Evolutionary conservation across 2,113 vertebrate species (phyloP).

Genomic region (Hyla sarda): DNA sequence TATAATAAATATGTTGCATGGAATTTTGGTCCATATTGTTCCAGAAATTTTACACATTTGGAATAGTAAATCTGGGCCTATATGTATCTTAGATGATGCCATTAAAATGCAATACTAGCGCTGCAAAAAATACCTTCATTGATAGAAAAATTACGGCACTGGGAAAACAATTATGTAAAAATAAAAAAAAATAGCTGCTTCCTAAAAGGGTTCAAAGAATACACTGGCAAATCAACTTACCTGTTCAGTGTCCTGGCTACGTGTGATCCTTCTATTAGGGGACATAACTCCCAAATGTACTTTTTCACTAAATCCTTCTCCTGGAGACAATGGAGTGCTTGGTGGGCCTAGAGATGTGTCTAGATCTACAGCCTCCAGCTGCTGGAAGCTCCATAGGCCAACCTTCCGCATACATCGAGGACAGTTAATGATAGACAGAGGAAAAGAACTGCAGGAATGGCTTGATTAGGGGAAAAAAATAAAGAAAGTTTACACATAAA

Average conservation of each 20-base stretch:
- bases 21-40: too few relatives aligned
- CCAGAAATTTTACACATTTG: too few relatives aligned
- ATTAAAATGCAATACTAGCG: too few relatives aligned
- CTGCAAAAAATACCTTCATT: too few relatives aligned
- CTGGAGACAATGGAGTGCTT: constrained; percentile 16
- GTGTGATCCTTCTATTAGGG: constrained; percentile 85
- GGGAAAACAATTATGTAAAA: too few relatives aligned
- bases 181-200: too few relatives aligned
- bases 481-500: neutral
- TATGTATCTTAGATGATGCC: too few relatives aligned
- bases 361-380: constrained; percentile 83
- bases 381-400: constrained; percentile 91
- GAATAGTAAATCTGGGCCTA: too few relatives aligned
- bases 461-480: constrained; percentile 64
- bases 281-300: constrained; percentile 69
- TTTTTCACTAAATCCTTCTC: constrained; percentile 71
- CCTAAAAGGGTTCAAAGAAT: too few relatives aligned
- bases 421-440: constrained; percentile 84
- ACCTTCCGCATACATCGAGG: constrained; percentile 90
- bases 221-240: constrained; percentile 63
- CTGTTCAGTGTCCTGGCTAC: constrained; percentile 90
- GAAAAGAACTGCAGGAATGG: constrained; percentile 69
- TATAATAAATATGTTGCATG: too few relatives aligned
- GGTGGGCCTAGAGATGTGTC: constrained; percentile 64
- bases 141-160: too few relatives aligned